phyloP scores from a whole-genome alignment of 2,113 vertebrate species.

The Spheniscus mendiculus region DNA sequence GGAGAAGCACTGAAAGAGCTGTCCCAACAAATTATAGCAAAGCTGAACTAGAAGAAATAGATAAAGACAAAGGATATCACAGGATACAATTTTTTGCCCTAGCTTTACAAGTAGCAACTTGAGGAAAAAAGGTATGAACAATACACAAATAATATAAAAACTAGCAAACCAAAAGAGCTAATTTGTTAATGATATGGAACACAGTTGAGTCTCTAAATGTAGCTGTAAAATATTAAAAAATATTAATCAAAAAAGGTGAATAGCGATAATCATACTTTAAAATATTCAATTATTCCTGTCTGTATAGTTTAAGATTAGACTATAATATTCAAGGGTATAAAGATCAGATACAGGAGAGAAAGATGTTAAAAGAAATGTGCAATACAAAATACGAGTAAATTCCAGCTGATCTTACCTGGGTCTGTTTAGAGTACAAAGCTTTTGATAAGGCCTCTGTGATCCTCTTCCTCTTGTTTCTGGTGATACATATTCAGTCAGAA shows the following conservation, averaged over 20 bases:
- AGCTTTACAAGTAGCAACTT: neutral
- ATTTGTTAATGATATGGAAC: neutral
- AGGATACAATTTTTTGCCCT: neutral
- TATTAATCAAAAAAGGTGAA: neutral
- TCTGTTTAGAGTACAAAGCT: neutral
- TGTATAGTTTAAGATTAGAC: neutral
- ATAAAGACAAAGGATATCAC: neutral
- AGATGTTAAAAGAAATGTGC: neutral
- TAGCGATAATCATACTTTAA: neutral
- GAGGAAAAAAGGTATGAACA: neutral
- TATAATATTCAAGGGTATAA: neutral
- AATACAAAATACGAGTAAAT: neutral
- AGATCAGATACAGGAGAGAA: neutral
- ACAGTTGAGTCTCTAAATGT: neutral
- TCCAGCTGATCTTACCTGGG: neutral
- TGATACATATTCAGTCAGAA: neutral
- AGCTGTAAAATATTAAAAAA: neutral
- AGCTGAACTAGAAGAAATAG: neutral
- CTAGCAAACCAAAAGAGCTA: neutral
- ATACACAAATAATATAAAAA: neutral
- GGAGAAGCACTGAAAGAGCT: neutral
- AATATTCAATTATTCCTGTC: neutral
- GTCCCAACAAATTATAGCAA: neutral
- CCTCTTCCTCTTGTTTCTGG: slow-evolving; percentile 41
- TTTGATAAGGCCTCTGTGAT: neutral